phyloP scores from a whole-genome alignment of 2,888 invertebrate species.

The Drosophila recens region DNA sequence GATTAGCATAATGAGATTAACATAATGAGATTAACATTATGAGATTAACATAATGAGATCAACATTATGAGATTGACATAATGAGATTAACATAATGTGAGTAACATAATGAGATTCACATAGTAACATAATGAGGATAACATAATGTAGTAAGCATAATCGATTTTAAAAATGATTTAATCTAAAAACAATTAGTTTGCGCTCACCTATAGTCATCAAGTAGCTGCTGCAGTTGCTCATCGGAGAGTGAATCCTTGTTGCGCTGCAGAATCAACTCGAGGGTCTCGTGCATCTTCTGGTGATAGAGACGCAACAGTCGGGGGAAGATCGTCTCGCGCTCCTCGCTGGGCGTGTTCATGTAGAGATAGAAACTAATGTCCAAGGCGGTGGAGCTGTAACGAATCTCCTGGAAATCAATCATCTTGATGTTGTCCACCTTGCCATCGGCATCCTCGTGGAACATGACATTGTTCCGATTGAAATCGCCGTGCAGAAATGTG shows the following conservation, averaged over 20 bases:
- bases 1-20: no score
- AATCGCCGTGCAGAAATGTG: constrained; percentile 84
- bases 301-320: constrained; percentile 75
- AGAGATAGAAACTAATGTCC: constrained; percentile 83
- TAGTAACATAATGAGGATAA: no score
- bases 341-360: constrained; percentile 79
- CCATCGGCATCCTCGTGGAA: constrained; percentile 73
- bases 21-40: no score
- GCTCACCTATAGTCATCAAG: constrained; percentile 61
- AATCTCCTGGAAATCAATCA: constrained; percentile 85
- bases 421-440: constrained; percentile 71
- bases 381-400: constrained; percentile 82
- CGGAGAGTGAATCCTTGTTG: constrained; percentile 33
- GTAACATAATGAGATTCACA: no score
- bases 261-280: constrained; percentile 71
- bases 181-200: not conserved
- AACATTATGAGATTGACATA: no score
- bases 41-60: no score
- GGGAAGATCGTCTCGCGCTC: constrained; percentile 72
- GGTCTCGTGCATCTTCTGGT: constrained; percentile 68
- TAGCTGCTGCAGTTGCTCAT: constrained; percentile 43
- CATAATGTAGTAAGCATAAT: no score
- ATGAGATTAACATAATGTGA: no score
- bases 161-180: no score
- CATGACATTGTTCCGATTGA: constrained; percentile 84